phyloP scores from a whole-genome alignment of 2,888 invertebrate genomes.

The Loripinus fragilis region DNA sequence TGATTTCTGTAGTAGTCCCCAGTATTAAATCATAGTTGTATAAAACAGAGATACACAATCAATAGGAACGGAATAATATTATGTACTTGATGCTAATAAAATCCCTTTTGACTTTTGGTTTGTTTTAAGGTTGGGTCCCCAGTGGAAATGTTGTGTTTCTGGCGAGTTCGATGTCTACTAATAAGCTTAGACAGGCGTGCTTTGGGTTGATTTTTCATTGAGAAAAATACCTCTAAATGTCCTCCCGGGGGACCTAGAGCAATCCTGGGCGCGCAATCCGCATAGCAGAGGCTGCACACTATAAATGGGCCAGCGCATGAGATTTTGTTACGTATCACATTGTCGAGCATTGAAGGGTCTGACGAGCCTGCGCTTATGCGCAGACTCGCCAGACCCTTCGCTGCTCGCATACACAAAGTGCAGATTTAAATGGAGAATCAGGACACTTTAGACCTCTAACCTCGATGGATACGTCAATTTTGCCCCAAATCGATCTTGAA shows the following conservation, averaged over 20 bases:
- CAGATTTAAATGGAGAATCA: too few relatives aligned
- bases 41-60: constrained; percentile 26
- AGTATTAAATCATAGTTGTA: constrained; percentile 19
- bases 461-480: too few relatives aligned
- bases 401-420: too few relatives aligned
- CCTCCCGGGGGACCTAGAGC: not conserved
- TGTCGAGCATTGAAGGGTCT: too few relatives aligned
- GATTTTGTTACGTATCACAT: too few relatives aligned
- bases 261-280: constrained; percentile 20
- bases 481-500: too few relatives aligned
- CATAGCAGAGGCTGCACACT: not conserved
- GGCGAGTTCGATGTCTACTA: constrained; percentile 11
- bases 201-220: constrained; percentile 8
- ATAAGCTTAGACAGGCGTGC: constrained; percentile 14
- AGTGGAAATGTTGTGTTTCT: constrained; percentile 39
- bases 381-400: too few relatives aligned
- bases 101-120: constrained; percentile 46
- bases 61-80: constrained; percentile 49
- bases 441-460: too few relatives aligned
- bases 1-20: not conserved
- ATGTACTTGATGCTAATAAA: constrained; percentile 48
- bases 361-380: too few relatives aligned
- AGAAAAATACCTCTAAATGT: not conserved
- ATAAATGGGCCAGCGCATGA: too few relatives aligned
- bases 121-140: constrained; percentile 49